Evolutionary conservation across 2,888 invertebrate species (phyloP).

Genomic region (Drosophila affinis): DNA sequence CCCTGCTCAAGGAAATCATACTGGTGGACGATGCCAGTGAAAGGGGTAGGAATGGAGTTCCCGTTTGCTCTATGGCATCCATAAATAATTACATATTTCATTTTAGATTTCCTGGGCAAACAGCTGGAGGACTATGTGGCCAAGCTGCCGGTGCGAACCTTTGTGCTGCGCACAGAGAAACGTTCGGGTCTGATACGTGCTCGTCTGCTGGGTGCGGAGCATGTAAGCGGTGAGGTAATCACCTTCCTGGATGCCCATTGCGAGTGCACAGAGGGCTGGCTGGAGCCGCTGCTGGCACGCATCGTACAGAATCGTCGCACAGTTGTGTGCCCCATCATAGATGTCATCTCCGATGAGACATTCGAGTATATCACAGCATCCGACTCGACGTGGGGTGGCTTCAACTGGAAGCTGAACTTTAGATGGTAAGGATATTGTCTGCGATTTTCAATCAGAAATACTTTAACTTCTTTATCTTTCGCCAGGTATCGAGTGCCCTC

Average conservation of each 20-base stretch:
- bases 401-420: slow-evolving; percentile 99
- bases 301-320: slow-evolving; percentile 96
- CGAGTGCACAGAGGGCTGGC: slow-evolving; percentile 95
- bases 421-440: slow-evolving; percentile 88
- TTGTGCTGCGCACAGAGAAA: slow-evolving; percentile 94
- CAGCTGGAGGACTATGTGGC: slow-evolving; percentile 95
- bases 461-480: background rate
- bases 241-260: slow-evolving; percentile 84
- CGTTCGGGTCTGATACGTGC: slow-evolving; percentile 98
- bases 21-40: slow-evolving; percentile 99
- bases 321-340: slow-evolving; percentile 99
- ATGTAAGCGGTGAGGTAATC: slow-evolving; percentile 87
- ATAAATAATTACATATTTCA: slow-evolving; percentile 27
- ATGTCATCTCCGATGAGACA: slow-evolving; percentile 99
- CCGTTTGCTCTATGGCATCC: background rate
- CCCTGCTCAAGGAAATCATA: slow-evolving; percentile 96
- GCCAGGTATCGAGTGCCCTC: slow-evolving; percentile 98
- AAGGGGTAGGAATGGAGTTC: slow-evolving; percentile 86
- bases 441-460: too few species aligned
- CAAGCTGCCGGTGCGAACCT: slow-evolving; percentile 92
- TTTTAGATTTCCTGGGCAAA: slow-evolving; percentile 93
- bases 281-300: slow-evolving; percentile 95
- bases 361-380: slow-evolving; percentile 99
- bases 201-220: slow-evolving; percentile 95
- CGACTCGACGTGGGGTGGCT: slow-evolving; percentile 99